Base-by-base conservation (phyloP, 2,797 vertebrate species). In the Adelosebastes latens region DNA sequence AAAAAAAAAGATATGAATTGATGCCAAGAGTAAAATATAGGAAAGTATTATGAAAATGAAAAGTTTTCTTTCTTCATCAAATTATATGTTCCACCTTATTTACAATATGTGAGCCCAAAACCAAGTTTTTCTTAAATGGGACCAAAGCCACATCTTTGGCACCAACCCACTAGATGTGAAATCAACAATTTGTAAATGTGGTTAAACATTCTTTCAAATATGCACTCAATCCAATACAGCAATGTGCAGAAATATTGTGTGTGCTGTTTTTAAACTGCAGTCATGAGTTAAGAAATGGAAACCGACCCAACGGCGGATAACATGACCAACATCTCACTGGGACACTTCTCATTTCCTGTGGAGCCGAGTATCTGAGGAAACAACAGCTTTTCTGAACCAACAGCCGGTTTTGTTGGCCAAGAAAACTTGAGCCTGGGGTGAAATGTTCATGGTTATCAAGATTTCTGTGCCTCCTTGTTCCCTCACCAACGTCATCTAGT, bases 291-390 rank as follows among this genome's bases (percentile, higher is more conserved):
- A 52, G 14, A 81, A 63, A 46, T 56, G n/a, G 29, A 56, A 81
- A 81, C 72, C 55, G 58, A 72, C 16, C 66, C 29, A 10, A 55
- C 2, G 11, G 76, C 68, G 68, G 60, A 53, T 24, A 62, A 65
- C 67, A 59, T 62, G 39, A 76, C 70, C 75, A 39, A 14, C 29
- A 73, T 73, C 79, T 78, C 53, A 56, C 22, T 24, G 58, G 34
- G 64, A 78, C 74, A 52, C 69, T 64, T 72, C 80, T 86, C 49
- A 80, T 87, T 89, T 89, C 86, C 80, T 75, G 68, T 73, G 27
- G 36, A 65, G 64, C 10, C 6, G 20, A 63, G 73, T 20, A 53
- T 83, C 25, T 25, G 61, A 80, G 68, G 53, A 86, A 82, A 72
- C 65, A 34, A 62, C 32, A 49, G 52, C 18, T 85, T 75, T 42